Evolutionary conservation across 2,797 vertebrate species (phyloP).

Genomic region (Sphaeramia orbicularis): DNA sequence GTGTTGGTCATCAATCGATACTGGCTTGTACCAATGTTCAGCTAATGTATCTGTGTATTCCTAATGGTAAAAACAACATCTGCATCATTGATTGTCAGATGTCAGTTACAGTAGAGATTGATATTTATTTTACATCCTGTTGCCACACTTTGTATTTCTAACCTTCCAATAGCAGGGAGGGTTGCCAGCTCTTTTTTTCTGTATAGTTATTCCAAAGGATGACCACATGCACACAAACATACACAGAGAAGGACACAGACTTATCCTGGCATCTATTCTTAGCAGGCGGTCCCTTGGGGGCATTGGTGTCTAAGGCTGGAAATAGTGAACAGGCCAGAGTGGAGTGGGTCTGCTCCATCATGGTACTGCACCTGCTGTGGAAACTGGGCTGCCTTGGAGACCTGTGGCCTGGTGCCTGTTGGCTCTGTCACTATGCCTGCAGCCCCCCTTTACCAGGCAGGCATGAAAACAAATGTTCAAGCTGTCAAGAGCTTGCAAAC

Average conservation of each 20-base stretch:
- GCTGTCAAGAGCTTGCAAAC: slow-evolving; percentile 42
- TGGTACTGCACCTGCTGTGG: slow-evolving; percentile 71
- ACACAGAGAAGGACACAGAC: background rate
- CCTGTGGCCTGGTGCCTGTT: slow-evolving; percentile 54
- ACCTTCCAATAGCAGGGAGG: background rate
- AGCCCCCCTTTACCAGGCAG: slow-evolving; percentile 17
- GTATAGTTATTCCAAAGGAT: background rate
- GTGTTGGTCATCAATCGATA: too few relatives aligned
- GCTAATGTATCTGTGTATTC: too few relatives aligned
- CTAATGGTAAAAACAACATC: too few relatives aligned
- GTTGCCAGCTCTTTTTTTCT: too few relatives aligned
- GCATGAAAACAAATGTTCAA: slow-evolving; percentile 45
- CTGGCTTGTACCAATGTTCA: too few relatives aligned
- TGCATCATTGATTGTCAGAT: too few relatives aligned
- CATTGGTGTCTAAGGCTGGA: slow-evolving; percentile 53
- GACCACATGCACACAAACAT: background rate
- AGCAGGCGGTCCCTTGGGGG: slow-evolving; percentile 43
- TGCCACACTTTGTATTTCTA: background rate
- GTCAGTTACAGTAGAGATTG: too few relatives aligned
- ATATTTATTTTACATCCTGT: background rate
- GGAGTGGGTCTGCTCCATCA: slow-evolving; percentile 49
- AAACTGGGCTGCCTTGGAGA: slow-evolving; percentile 68
- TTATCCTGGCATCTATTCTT: slow-evolving; percentile 54
- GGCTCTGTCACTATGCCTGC: slow-evolving; percentile 25
- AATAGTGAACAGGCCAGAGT: slow-evolving; percentile 62